Percentiles rank a stretch among this genome's conserved stretches.
Evolutionary conservation across 2,888 invertebrate genomes (phyloP).

Genomic region (Xylophagus ater): DNA sequence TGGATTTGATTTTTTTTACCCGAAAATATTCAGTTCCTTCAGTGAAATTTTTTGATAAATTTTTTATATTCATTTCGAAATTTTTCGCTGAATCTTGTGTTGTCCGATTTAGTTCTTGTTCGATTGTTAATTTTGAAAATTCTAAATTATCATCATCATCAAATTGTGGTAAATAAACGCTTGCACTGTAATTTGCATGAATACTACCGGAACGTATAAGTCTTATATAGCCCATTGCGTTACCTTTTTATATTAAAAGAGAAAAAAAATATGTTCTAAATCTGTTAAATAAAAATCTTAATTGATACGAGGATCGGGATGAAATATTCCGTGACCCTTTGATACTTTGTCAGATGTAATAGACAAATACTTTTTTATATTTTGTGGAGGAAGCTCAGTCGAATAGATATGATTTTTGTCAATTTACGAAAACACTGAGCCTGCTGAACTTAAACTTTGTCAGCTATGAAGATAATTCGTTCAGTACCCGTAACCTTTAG

Average conservation of each 20-base stretch:
- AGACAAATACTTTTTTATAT: too few relatives aligned
- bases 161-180: constrained; percentile 77
- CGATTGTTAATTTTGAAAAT: constrained; percentile 52
- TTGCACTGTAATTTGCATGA: constrained; percentile 83
- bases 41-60: constrained; percentile 70
- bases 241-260: constrained; percentile 40
- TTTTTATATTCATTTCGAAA: constrained; percentile 65
- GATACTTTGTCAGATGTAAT: too few relatives aligned
- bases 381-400: too few relatives aligned
- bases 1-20: constrained; percentile 29
- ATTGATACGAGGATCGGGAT: too few relatives aligned
- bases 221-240: constrained; percentile 92
- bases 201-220: constrained; percentile 88
- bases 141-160: constrained; percentile 47
- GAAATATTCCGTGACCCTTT: too few relatives aligned
- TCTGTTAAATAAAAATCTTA: too few relatives aligned
- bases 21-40: constrained; percentile 83
- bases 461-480: too few relatives aligned
- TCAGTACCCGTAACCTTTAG: too few relatives aligned
- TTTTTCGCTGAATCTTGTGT: constrained; percentile 57
- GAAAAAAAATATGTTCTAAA: too few relatives aligned
- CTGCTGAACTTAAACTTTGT: too few relatives aligned
- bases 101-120: constrained; percentile 47
- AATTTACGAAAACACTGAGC: too few relatives aligned
- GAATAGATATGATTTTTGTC: too few relatives aligned